phyloP scores from a whole-genome alignment of 1,140 invertebrate genomes.

The Drosophila ironensis region DNA sequence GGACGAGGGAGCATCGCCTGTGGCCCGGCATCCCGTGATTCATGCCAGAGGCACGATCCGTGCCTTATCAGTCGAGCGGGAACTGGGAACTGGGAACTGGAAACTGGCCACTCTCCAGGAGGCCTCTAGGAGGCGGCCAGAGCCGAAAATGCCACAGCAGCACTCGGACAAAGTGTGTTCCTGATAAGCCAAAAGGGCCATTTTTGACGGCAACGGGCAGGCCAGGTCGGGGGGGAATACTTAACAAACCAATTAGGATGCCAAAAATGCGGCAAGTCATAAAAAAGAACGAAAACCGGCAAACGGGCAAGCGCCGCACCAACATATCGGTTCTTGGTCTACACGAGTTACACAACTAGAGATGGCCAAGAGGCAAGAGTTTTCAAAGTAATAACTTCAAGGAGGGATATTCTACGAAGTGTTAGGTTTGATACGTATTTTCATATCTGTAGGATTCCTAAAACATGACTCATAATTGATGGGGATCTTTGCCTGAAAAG shows the following conservation, averaged over 20 bases:
- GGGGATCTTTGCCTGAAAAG: too few species aligned
- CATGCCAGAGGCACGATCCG: conserved; percentile 57
- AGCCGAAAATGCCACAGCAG: conserved; percentile 32
- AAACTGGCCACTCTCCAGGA: conserved; percentile 39
- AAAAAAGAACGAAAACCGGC: conserved; percentile 36
- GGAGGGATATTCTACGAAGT: neutral
- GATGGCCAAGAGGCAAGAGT: conserved; percentile 13
- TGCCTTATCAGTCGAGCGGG: conserved; percentile 51
- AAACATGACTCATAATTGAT: too few species aligned
- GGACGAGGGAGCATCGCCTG: conserved; percentile 44
- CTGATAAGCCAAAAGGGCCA: conserved; percentile 60
- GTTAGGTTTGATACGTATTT: neutral
- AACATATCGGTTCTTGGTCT: conserved; percentile 61
- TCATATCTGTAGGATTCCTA: too few species aligned
- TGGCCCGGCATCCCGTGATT: conserved; percentile 49
- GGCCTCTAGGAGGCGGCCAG: conserved; percentile 36
- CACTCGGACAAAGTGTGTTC: conserved; percentile 65
- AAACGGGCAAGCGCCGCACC: conserved; percentile 27
- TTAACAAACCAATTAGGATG: conserved; percentile 81
- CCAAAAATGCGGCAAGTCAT: conserved; percentile 66
- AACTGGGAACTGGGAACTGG: conserved; percentile 14
- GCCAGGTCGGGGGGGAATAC: conserved; percentile 38
- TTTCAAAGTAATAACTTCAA: too few species aligned
- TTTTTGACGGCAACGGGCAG: conserved; percentile 46
- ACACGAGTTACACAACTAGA: conserved; percentile 33